Conservation (phyloP, 2,113 vertebrate species). For the Protobothrops mucrosquamatus region DNA sequence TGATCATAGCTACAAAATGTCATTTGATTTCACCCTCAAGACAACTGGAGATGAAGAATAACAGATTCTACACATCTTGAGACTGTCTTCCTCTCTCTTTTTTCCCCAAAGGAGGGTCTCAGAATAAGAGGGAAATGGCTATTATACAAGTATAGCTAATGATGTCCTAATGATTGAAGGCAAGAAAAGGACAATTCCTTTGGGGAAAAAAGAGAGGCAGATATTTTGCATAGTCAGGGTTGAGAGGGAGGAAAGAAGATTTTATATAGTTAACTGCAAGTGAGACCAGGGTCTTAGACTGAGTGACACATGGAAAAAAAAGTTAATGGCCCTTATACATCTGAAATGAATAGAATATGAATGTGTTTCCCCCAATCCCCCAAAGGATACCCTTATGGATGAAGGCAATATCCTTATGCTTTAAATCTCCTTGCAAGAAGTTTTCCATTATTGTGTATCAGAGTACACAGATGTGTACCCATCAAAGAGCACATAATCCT, state of each 20-base stretch:
- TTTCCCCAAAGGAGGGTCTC: background rate
- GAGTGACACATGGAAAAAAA: background rate
- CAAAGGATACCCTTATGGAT: background rate
- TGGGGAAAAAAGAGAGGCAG: background rate
- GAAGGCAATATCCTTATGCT: background rate
- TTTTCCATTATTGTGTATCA: background rate
- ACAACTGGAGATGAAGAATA: background rate
- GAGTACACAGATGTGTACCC: background rate
- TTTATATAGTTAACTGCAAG: background rate
- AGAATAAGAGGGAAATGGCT: background rate
- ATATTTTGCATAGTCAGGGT: background rate
- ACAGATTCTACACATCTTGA: background rate
- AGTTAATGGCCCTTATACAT: background rate
- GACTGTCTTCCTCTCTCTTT: background rate
- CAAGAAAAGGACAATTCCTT: background rate
- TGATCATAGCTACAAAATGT: background rate
- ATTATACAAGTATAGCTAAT: background rate
- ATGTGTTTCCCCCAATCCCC: background rate
- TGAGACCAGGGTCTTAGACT: background rate
- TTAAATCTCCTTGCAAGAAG: background rate
- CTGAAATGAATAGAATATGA: background rate
- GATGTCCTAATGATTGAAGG: background rate
- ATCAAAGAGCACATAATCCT: background rate
- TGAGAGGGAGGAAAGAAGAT: background rate
- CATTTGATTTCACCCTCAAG: background rate